Percentiles rank a stretch among this genome's conserved stretches.
Conservation (phyloP, 1,140 invertebrate species). For the Battus philenor region DNA sequence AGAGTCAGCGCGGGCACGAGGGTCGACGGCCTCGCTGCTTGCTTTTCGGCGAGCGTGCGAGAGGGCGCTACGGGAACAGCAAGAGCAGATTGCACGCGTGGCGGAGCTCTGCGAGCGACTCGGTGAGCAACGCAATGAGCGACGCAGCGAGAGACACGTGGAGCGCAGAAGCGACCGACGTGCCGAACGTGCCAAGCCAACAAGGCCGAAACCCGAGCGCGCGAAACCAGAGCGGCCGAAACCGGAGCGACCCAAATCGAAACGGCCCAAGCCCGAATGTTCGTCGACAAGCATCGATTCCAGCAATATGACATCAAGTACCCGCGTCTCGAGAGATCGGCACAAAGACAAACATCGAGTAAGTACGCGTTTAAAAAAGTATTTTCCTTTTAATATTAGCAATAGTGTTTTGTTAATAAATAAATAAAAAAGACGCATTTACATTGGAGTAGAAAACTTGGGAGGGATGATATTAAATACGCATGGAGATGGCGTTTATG, state of each 20-base stretch:
- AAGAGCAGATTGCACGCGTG: constrained; percentile 46
- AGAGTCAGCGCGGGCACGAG: constrained; percentile 5
- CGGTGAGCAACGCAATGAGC: constrained; percentile 14
- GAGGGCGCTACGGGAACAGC: constrained; percentile 46
- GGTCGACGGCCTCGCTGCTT: constrained; percentile 27
- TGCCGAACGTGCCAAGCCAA: not conserved
- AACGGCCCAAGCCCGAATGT: constrained; percentile 7
- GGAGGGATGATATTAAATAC: too few species aligned
- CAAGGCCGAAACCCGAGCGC: not conserved
- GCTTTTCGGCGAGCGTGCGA: constrained; percentile 46
- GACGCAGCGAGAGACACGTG: constrained; percentile 2
- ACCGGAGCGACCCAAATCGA: constrained; percentile 7
- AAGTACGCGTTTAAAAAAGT: too few species aligned
- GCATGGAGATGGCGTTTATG: too few species aligned
- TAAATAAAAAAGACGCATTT: too few species aligned
- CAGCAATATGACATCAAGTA: constrained; percentile 32
- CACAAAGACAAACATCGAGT: constrained; percentile 35
- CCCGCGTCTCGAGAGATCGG: constrained; percentile 23
- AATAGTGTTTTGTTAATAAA: too few species aligned
- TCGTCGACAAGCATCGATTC: constrained; percentile 16
- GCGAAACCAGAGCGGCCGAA: not conserved
- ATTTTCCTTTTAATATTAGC: too few species aligned
- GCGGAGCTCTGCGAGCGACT: constrained; percentile 48
- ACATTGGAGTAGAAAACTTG: too few species aligned
- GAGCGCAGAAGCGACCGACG: constrained; percentile 4